These are phyloP conservation scores for Montifringilla adamsi DNA, from an alignment of 2,113 vertebrate genomes.

Conservation along the genomic window DNA sequence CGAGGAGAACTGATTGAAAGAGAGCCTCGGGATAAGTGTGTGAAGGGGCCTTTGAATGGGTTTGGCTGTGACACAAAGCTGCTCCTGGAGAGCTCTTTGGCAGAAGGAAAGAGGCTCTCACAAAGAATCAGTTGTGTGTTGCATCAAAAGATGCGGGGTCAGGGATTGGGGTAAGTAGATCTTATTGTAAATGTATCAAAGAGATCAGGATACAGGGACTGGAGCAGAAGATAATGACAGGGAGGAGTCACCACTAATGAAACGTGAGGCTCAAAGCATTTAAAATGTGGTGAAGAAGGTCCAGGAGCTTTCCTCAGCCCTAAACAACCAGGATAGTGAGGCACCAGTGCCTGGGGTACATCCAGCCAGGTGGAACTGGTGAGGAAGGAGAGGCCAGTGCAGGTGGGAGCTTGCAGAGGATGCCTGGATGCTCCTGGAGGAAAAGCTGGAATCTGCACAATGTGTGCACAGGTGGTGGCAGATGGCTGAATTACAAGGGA, in stretches of 20 bases:
- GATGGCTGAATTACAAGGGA: background rate
- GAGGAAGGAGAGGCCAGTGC: background rate
- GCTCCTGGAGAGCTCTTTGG: background rate
- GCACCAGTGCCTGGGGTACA: background rate
- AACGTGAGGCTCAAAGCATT: background rate
- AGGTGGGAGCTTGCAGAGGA: background rate
- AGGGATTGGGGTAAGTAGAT: background rate
- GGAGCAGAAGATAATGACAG: background rate
- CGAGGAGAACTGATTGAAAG: background rate
- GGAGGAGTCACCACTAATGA: background rate
- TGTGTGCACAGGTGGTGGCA: background rate
- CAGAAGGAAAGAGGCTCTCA: background rate
- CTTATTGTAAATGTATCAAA: background rate
- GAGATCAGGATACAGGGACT: background rate
- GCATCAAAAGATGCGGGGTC: background rate
- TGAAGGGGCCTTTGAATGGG: background rate
- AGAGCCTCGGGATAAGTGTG: background rate
- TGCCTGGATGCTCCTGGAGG: background rate
- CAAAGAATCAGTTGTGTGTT: background rate
- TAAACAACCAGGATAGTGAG: background rate
- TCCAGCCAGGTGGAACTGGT: background rate
- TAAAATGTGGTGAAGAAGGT: background rate
- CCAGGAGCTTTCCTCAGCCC: background rate
- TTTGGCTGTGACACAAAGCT: background rate
- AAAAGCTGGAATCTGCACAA: background rate